phyloP scores from a whole-genome alignment of 30 jellyfish, hydroid and myxozoan species.

The Nemopilema nomurai region DNA sequence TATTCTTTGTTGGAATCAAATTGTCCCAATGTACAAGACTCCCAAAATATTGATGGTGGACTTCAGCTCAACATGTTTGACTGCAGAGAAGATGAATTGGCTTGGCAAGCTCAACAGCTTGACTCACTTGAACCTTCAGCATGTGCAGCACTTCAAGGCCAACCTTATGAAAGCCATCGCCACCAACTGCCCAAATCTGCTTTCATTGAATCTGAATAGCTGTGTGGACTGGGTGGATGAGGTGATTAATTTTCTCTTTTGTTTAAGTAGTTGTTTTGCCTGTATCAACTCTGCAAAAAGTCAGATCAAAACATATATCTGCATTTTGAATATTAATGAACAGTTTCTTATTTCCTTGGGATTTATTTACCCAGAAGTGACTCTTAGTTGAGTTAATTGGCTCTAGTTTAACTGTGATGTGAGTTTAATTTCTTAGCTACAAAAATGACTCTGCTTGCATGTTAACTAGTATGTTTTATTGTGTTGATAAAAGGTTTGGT shows the following conservation, averaged over 20 bases:
- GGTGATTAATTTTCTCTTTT: no score
- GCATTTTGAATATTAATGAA: no score
- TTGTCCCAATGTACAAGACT: constrained; percentile 66
- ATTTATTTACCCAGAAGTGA: no score
- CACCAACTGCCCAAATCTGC: constrained; percentile 63
- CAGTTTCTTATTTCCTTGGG: no score
- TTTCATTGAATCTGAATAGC: constrained; percentile 62
- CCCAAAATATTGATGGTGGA: constrained; percentile 58
- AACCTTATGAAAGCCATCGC: constrained; percentile 89
- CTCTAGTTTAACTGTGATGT: no score
- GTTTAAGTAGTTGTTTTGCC: background rate
- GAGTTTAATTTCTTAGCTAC: no score
- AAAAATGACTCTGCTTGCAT: no score
- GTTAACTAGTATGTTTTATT: no score
- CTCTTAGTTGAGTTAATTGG: no score
- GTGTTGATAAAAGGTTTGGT: no score
- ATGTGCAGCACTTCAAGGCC: constrained; percentile 71
- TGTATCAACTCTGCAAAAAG: background rate
- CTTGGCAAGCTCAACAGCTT: constrained; percentile 76
- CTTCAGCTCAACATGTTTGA: constrained; percentile 63
- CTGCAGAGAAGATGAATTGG: constrained; percentile 93
- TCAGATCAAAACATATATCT: background rate
- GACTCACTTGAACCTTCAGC: constrained; percentile 65
- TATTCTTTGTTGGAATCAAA: constrained; percentile 76
- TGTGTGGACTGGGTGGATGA: constrained; percentile 95